Percentiles rank a stretch among this genome's conserved stretches.
Evolutionary conservation across 2,888 invertebrate species (phyloP).

Genomic region (Neoaliturus tenellus): DNA sequence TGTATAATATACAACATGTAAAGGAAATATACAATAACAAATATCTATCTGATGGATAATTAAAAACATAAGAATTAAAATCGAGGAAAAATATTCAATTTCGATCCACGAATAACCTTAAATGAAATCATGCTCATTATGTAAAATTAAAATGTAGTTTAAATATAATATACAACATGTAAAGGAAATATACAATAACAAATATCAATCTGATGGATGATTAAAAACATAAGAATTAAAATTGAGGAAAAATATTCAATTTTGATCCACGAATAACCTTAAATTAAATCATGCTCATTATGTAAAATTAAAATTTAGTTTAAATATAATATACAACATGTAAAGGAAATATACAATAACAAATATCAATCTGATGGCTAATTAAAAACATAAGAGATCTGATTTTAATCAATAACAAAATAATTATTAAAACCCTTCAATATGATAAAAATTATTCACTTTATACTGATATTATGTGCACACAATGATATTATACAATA

Average conservation of each 20-base stretch:
- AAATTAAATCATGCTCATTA: neutral
- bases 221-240: slow-evolving; percentile 12
- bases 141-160: no score
- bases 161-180: no score
- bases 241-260: neutral
- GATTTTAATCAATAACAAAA: neutral
- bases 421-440: neutral
- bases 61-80: no score
- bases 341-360: slow-evolving; percentile 12
- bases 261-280: neutral
- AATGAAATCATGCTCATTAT: no score
- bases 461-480: neutral
- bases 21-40: no score
- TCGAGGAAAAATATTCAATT: no score
- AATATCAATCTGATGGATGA: neutral
- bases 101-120: no score
- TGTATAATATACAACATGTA: no score
- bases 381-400: slow-evolving; percentile 29
- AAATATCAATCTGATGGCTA: neutral
- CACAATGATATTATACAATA: neutral
- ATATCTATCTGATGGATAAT: no score
- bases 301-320: neutral
- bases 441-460: neutral
- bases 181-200: slow-evolving; percentile 17
- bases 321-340: neutral